A percentile compares a stretch with the other conserved stretches of the same genome.
phyloP scores from a whole-genome alignment of 2,888 invertebrate species.

The Shargacucullia verbasci region DNA sequence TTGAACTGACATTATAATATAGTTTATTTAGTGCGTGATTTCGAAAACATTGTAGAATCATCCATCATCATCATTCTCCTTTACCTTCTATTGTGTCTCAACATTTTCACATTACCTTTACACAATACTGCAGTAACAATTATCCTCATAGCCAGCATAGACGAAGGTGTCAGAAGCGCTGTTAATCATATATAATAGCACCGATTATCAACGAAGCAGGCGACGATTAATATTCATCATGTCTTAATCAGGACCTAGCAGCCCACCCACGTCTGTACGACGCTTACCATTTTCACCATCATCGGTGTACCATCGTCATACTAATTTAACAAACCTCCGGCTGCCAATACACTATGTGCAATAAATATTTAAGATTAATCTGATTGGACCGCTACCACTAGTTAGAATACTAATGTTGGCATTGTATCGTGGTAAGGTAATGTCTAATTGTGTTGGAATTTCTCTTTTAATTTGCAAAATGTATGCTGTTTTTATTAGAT shows the following conservation, averaged over 20 bases:
- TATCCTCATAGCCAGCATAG: conserved; percentile 37
- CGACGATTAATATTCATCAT: conserved; percentile 82
- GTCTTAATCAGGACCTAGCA: conserved; percentile 78
- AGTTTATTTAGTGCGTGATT: too few species aligned
- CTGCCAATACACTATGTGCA: conserved; percentile 84
- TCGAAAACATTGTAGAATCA: too few species aligned
- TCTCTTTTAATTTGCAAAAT: conserved; percentile 57
- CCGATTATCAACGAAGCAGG: conserved; percentile 42
- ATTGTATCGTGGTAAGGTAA: conserved; percentile 54
- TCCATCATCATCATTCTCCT: too few species aligned
- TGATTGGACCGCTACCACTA: conserved; percentile 78
- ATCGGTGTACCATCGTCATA: conserved; percentile 86
- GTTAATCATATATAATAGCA: conserved; percentile 30
- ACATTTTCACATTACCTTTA: too few species aligned
- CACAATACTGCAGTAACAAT: neutral
- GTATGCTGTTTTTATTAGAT: conserved; percentile 51
- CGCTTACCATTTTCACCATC: conserved; percentile 82
- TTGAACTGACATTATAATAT: too few species aligned
- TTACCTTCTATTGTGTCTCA: too few species aligned
- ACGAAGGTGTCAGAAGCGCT: conserved; percentile 25
- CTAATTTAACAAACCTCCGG: conserved; percentile 80
- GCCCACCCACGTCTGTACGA: conserved; percentile 85
- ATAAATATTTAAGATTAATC: conserved; percentile 89
- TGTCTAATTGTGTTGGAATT: conserved; percentile 64
- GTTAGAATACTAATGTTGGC: conserved; percentile 83